Evolutionary conservation across 1,140 invertebrate genomes (phyloP).

Genomic region (Neoseiulus cucumeris): DNA sequence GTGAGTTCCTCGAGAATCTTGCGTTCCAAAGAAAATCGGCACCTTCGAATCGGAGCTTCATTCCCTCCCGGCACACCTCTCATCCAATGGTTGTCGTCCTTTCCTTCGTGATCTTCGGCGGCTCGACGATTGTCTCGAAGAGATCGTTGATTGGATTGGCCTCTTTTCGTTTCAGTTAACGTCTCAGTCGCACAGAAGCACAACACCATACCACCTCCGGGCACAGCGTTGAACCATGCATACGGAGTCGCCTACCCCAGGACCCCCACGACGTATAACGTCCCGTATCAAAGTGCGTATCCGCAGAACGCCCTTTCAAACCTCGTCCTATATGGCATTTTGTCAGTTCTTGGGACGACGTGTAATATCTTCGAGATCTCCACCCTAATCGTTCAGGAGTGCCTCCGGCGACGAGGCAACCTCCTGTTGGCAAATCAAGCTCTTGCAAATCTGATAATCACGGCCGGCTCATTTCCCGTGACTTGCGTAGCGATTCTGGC

Average conservation of each 20-base stretch:
- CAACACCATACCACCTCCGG: conserved; percentile 11
- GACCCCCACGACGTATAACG: conserved; percentile 5
- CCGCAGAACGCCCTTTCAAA: conserved; percentile 8
- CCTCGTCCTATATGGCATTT: conserved; percentile 16
- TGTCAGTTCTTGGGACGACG: conserved; percentile 17
- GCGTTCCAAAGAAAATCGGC: too few relatives aligned
- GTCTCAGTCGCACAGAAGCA: neutral
- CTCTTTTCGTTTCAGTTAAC: neutral
- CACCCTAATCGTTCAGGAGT: conserved; percentile 18
- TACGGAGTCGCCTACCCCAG: neutral
- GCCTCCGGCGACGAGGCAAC: conserved; percentile 36
- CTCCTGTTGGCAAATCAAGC: conserved; percentile 53
- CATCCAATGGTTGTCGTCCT: too few relatives aligned
- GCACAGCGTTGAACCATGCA: conserved; percentile 1
- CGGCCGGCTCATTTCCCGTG: conserved; percentile 45
- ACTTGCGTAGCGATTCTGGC: conserved; percentile 40
- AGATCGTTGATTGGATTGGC: too few relatives aligned
- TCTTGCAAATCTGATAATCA: conserved; percentile 47
- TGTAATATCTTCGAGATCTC: conserved; percentile 19
- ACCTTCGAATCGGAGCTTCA: too few relatives aligned
- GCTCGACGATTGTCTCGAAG: too few relatives aligned
- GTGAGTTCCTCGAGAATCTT: neutral
- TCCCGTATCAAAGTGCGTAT: conserved; percentile 1
- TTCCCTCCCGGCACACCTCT: too few relatives aligned
- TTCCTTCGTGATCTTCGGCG: too few relatives aligned